These are phyloP conservation scores for Scaptomyza graminum DNA, from an alignment of 1,140 invertebrate species.

Conservation along the genomic window DNA sequence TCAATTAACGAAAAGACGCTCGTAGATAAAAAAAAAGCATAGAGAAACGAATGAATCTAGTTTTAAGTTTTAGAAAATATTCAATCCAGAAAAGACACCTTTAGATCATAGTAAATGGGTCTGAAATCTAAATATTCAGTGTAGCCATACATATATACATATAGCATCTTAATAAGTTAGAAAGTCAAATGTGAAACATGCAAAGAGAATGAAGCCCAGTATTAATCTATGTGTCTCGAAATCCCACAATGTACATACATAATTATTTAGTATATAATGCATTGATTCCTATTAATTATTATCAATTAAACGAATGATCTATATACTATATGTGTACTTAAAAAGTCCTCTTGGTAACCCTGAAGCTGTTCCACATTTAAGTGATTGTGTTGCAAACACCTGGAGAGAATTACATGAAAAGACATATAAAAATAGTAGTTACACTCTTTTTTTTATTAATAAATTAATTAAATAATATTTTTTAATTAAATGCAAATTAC, in stretches of 20 bases:
- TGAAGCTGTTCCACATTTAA: conserved; percentile 67
- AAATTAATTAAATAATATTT: conserved; percentile 54
- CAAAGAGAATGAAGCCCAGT: conserved; percentile 48
- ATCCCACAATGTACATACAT: conserved; percentile 28
- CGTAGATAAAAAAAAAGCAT: conserved; percentile 23
- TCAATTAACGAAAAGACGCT: conserved; percentile 54
- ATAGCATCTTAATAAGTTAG: conserved; percentile 48
- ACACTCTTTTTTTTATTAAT: conserved; percentile 51
- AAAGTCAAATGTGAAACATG: conserved; percentile 52
- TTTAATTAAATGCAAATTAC: conserved; percentile 50
- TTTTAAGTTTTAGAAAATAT: conserved; percentile 35
- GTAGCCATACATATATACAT: conserved; percentile 56
- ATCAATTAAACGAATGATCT: conserved; percentile 29
- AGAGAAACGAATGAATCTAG: conserved; percentile 22
- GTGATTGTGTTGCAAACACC: conserved; percentile 82
- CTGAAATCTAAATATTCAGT: conserved; percentile 17
- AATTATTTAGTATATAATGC: conserved; percentile 22
- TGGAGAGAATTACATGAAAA: conserved; percentile 77
- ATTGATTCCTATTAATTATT: conserved; percentile 31
- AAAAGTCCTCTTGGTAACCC: conserved; percentile 45
- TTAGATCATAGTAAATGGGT: neutral
- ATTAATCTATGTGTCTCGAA: conserved; percentile 53
- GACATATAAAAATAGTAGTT: conserved; percentile 62
- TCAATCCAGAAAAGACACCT: conserved; percentile 14
- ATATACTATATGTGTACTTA: conserved; percentile 25